These are phyloP conservation scores for Progne subis DNA, from an alignment of 2,113 vertebrate genomes.

Conservation along the genomic window DNA sequence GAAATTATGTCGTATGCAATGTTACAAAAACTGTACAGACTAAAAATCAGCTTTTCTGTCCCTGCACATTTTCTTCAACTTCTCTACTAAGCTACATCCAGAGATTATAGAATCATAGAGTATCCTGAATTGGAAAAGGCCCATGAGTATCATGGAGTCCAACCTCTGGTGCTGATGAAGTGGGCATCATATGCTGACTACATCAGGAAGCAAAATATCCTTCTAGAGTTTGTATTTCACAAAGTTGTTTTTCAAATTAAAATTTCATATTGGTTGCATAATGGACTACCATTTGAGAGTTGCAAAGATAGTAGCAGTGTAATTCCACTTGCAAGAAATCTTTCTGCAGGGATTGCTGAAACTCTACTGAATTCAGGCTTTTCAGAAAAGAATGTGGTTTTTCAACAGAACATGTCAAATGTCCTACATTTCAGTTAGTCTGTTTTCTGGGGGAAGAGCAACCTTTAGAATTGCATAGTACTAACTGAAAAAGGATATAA, in stretches of 20 bases:
- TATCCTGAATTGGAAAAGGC: not conserved
- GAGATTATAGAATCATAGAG: not conserved
- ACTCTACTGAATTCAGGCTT: not conserved
- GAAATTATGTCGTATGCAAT: accelerated
- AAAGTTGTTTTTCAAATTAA: not conserved
- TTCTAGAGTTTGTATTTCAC: not conserved
- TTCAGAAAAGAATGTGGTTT: not conserved
- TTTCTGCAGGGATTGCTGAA: not conserved
- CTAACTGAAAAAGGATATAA: not conserved
- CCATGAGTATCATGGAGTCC: not conserved
- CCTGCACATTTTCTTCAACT: not conserved
- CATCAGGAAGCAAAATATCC: not conserved
- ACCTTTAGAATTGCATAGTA: not conserved
- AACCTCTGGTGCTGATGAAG: not conserved
- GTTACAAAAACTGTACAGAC: not conserved
- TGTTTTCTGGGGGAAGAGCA: not conserved
- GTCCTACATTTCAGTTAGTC: not conserved
- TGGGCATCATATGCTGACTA: not conserved
- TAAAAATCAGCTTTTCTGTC: not conserved
- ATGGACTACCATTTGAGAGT: not conserved
- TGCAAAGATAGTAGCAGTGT: not conserved
- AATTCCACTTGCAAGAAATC: not conserved
- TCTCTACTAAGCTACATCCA: not conserved
- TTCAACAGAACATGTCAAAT: not conserved
- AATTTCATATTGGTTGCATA: not conserved